Percentiles rank a stretch among this genome's conserved stretches.
Evolutionary conservation across 2,888 invertebrate species (phyloP).

Genomic region (Octodonta nipae): DNA sequence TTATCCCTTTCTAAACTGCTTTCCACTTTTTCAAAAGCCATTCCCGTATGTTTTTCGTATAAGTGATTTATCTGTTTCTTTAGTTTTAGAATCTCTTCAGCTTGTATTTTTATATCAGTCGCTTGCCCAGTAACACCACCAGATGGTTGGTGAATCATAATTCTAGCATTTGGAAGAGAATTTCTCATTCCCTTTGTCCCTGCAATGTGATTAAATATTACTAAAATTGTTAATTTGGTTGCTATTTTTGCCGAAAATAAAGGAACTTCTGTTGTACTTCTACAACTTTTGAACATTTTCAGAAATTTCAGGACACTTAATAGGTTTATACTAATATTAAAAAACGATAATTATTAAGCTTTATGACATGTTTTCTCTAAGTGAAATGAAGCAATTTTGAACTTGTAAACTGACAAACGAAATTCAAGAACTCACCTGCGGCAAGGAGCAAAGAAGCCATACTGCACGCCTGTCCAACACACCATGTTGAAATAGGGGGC

Average conservation of each 20-base stretch:
- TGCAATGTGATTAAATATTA: conserved; percentile 3
- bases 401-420: too few relatives aligned
- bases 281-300: too few relatives aligned
- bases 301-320: too few relatives aligned
- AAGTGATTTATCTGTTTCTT: conserved; percentile 76
- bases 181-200: conserved; percentile 67
- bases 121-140: conserved; percentile 84
- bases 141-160: conserved; percentile 95
- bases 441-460: conserved; percentile 89
- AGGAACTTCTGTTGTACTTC: too few relatives aligned
- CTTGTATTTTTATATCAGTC: conserved; percentile 93
- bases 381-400: not conserved
- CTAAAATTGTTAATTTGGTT: too few relatives aligned
- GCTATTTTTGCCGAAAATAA: too few relatives aligned
- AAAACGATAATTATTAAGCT: too few relatives aligned
- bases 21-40: conserved; percentile 47
- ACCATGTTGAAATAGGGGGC: conserved; percentile 90
- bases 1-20: conserved; percentile 80
- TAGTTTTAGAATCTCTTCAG: conserved; percentile 85
- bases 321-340: too few relatives aligned
- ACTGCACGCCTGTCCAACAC: conserved; percentile 87
- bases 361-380: too few relatives aligned
- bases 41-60: conserved; percentile 69
- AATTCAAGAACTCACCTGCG: conserved; percentile 48
- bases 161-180: conserved; percentile 84